Conservation (phyloP, 2,797 vertebrate genomes). For the Ctenopoma kingsleyae region DNA sequence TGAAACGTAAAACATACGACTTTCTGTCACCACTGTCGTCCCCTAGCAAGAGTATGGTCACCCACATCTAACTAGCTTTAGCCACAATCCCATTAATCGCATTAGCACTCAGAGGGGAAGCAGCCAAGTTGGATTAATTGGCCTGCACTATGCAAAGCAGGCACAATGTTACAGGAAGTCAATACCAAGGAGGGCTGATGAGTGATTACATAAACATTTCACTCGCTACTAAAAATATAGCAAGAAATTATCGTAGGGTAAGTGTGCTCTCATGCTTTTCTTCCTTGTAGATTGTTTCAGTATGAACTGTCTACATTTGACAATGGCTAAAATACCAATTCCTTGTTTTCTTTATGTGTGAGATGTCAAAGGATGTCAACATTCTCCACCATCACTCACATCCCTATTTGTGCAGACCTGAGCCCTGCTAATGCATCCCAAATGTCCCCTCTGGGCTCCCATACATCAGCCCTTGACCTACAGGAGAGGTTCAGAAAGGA, state of each 20-base stretch:
- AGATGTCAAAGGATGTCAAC: slow-evolving; percentile 70
- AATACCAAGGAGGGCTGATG: slow-evolving; percentile 79
- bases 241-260: slow-evolving; percentile 57
- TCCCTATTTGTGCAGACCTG: slow-evolving; percentile 65
- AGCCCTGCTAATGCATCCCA: slow-evolving; percentile 62
- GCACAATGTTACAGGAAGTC: slow-evolving; percentile 78
- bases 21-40: slow-evolving; percentile 47
- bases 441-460: slow-evolving; percentile 74
- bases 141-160: slow-evolving; percentile 82
- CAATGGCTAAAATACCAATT: slow-evolving; percentile 51
- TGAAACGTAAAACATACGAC: slow-evolving; percentile 52
- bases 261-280: slow-evolving; percentile 26
- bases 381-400: slow-evolving; percentile 66
- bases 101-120: slow-evolving; percentile 78
- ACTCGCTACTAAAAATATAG: slow-evolving; percentile 68
- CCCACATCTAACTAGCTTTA: slow-evolving; percentile 67
- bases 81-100: slow-evolving; percentile 82
- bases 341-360: slow-evolving; percentile 60
- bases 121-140: slow-evolving; percentile 85
- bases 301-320: slow-evolving; percentile 37
- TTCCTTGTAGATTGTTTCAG: slow-evolving; percentile 24
- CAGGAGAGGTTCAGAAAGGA: slow-evolving; percentile 68
- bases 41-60: slow-evolving; percentile 56
- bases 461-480: slow-evolving; percentile 80
- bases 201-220: slow-evolving; percentile 83